These are phyloP conservation scores for Girardinichthys multiradiatus DNA, from an alignment of 2,113 vertebrate species.

Conservation along the genomic window DNA sequence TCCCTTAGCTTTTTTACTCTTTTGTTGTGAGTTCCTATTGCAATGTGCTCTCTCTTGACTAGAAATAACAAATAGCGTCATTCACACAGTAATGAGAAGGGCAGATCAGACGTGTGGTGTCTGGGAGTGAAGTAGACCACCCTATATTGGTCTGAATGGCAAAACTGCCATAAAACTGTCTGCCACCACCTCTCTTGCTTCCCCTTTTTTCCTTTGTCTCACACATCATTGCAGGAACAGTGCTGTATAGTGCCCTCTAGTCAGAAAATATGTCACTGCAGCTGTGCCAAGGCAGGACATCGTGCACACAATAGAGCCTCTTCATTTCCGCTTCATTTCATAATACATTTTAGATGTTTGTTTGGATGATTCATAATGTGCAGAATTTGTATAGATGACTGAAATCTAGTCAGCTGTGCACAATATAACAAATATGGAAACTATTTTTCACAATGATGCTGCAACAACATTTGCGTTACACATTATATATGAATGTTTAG, in stretches of 20 bases:
- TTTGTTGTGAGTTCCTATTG: neutral
- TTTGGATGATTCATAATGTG: slow-evolving; percentile 17
- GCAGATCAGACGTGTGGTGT: slow-evolving; percentile 54
- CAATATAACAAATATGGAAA: neutral
- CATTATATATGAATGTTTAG: too few species aligned
- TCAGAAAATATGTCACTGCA: slow-evolving; percentile 52
- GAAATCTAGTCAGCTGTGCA: neutral
- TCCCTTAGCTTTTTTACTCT: too few species aligned
- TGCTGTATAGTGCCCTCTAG: slow-evolving; percentile 75
- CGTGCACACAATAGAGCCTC: slow-evolving; percentile 10
- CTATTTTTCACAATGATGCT: neutral
- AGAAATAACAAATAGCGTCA: slow-evolving; percentile 41
- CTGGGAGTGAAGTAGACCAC: slow-evolving; percentile 26
- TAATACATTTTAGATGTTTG: slow-evolving; percentile 8
- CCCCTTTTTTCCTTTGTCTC: slow-evolving; percentile 3
- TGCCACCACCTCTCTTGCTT: slow-evolving; percentile 41
- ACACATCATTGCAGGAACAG: slow-evolving; percentile 17
- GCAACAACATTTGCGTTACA: neutral
- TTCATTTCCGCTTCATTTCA: neutral
- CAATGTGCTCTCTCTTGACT: neutral
- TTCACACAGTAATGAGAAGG: slow-evolving; percentile 51
- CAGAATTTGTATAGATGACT: neutral
- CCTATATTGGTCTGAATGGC: slow-evolving; percentile 48
- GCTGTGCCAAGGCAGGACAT: slow-evolving; percentile 23
- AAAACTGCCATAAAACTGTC: slow-evolving; percentile 48